A percentile compares a stretch with the other conserved stretches of the same genome.
Evolutionary conservation across 1,140 invertebrate genomes (phyloP).

Genomic region (Drosophila malerkotliana): DNA sequence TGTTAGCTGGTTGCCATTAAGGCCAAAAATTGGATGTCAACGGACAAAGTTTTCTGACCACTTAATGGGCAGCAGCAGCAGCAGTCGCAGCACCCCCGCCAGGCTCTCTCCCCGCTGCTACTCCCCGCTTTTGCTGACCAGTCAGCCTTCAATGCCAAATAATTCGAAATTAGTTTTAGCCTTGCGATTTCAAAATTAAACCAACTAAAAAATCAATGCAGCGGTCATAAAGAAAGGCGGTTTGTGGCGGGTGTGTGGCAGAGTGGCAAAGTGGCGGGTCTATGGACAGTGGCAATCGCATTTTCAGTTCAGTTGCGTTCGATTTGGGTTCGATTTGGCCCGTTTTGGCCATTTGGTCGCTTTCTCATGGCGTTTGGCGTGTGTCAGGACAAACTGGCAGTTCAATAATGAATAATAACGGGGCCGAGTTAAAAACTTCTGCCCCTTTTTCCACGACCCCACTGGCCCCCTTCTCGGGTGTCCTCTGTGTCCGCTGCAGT

Average conservation of each 20-base stretch:
- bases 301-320: slow-evolving; percentile 45
- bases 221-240: slow-evolving; percentile 3
- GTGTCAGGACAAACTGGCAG: slow-evolving; percentile 77
- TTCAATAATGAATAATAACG: slow-evolving; percentile 82
- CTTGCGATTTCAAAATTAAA: slow-evolving; percentile 74
- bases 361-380: slow-evolving; percentile 66
- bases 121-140: background rate
- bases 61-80: slow-evolving; percentile 48
- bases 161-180: slow-evolving; percentile 79
- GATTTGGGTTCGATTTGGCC: slow-evolving; percentile 23
- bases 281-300: slow-evolving; percentile 41
- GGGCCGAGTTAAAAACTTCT: slow-evolving; percentile 73
- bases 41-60: slow-evolving; percentile 61
- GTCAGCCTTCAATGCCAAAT: slow-evolving; percentile 64
- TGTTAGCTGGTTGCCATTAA: slow-evolving; percentile 41
- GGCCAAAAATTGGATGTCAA: slow-evolving; percentile 55
- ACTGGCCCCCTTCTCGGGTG: background rate
- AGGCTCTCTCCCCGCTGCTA: too few relatives aligned
- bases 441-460: background rate
- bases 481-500: slow-evolving; percentile 21
- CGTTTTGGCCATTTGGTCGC: slow-evolving; percentile 34
- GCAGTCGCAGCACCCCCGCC: background rate
- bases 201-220: slow-evolving; percentile 60
- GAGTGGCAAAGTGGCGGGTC: background rate
- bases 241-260: background rate